Evolutionary conservation across 2,113 vertebrate genomes (phyloP).

Genomic region (Hippoglossus stenolepis): DNA sequence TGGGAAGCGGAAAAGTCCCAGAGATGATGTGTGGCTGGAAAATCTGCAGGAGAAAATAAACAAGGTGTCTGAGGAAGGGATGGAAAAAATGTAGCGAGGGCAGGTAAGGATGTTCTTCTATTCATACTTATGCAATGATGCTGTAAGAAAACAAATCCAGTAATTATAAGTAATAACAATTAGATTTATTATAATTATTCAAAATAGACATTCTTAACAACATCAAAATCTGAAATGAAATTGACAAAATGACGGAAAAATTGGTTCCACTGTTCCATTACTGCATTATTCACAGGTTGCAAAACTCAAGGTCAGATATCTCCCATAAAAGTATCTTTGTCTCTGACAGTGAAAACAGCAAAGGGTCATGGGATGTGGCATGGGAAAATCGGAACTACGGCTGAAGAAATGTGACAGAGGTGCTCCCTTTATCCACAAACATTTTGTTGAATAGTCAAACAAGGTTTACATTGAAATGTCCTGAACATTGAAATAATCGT

Average conservation of each 20-base stretch:
- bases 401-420: slow-evolving; percentile 74
- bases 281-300: not conserved
- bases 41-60: not conserved
- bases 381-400: slow-evolving; percentile 68
- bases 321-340: slow-evolving; percentile 30
- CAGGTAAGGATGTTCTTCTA: slow-evolving; percentile 60
- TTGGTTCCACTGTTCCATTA: not conserved
- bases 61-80: not conserved
- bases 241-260: not conserved
- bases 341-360: slow-evolving; percentile 47
- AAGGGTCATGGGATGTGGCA: slow-evolving; percentile 81
- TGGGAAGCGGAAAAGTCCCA: slow-evolving; percentile 9
- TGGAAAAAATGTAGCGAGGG: slow-evolving; percentile 16
- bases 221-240: not conserved
- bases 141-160: not conserved
- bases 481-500: not conserved
- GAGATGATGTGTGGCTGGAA: not conserved
- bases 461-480: not conserved
- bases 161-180: not conserved
- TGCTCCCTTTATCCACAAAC: slow-evolving; percentile 14
- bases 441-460: not conserved
- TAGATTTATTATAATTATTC: not conserved
- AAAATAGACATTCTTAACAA: not conserved
- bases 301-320: slow-evolving; percentile 37
- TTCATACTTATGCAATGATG: not conserved